Conservation (phyloP, 2,113 vertebrate genomes). For the Copsychus sechellarum region DNA sequence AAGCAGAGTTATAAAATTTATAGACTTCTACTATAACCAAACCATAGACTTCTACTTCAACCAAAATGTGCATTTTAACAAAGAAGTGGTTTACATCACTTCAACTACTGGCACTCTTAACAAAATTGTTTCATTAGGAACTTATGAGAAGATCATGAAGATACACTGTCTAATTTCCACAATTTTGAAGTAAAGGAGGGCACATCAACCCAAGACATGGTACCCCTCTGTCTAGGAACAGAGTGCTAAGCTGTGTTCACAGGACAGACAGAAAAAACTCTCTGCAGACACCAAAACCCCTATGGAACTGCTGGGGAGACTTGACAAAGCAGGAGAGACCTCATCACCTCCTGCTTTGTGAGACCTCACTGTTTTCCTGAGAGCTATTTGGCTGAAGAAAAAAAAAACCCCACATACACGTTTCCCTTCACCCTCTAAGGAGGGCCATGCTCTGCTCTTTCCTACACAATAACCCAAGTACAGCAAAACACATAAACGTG, state of each 20-base stretch:
- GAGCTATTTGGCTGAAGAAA: background rate
- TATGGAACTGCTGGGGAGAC: background rate
- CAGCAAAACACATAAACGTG: accelerated
- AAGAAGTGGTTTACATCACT: background rate
- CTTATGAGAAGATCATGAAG: background rate
- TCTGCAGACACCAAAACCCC: accelerated
- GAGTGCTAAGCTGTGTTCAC: background rate
- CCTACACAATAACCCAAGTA: background rate
- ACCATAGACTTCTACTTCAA: background rate
- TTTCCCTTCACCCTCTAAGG: background rate
- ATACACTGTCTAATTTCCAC: background rate
- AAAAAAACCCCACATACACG: background rate
- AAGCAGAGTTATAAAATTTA: background rate
- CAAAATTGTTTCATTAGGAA: accelerated
- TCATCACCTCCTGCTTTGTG: background rate
- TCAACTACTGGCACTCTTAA: background rate
- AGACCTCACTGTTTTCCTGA: background rate
- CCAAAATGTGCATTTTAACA: background rate
- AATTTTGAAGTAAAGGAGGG: background rate
- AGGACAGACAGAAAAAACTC: background rate
- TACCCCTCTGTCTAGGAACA: accelerated
- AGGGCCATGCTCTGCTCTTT: background rate
- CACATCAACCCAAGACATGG: background rate
- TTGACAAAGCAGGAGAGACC: background rate
- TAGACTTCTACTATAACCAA: background rate